Evolutionary conservation across 1,140 invertebrate species (phyloP), one percentile per base, ranked within the genome.

Genomic region (Heterodera carotae): DNA sequence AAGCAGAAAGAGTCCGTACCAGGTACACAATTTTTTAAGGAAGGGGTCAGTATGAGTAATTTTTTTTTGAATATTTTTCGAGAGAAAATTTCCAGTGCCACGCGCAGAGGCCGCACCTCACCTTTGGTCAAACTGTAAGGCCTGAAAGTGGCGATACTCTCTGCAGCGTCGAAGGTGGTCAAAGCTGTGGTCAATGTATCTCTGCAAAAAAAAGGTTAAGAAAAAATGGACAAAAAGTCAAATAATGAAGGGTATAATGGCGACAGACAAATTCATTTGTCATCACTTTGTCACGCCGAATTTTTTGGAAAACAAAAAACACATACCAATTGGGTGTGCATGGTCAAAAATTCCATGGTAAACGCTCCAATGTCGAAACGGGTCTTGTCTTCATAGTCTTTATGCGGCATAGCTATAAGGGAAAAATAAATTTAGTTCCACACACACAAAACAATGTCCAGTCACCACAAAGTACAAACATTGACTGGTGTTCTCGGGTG

Each of bases 71-170:
- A n/a, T n/a, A n/a, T n/a, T n/a, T n/a, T n/a, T n/a, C n/a, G n/a
- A n/a, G n/a, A n/a, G n/a, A n/a, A n/a, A n/a, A n/a, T n/a, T n/a
- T n/a, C n/a, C n/a, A n/a, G n/a, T n/a, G n/a, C n/a, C n/a, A n/a
- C n/a, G n/a, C n/a, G n/a, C n/a, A n/a, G n/a, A n/a, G n/a, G n/a
- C n/a, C n/a, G n/a, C 62, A 81, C 33, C 6, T 8, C 64, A 87
- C 84, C 85, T 81, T 70, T 87, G 85, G 77, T 87, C 85, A 62
- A 84, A 87, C 73, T 87, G 85, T 27, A 84, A 69, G 31, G 72
- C 53, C 68, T 85, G 84, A 33, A 87, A 85, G 33, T 78, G 73
- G 25, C 77, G 62, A 70, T 87, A 87, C 22, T 84, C 60, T 27
- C 76, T 76, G 36, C 76, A 78, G 29, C 85, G 59, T 7, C 83